Evolutionary conservation across 2,113 vertebrate species (phyloP), one percentile per base, ranked within the genome.

Genomic region (Sapayoa aenigma): DNA sequence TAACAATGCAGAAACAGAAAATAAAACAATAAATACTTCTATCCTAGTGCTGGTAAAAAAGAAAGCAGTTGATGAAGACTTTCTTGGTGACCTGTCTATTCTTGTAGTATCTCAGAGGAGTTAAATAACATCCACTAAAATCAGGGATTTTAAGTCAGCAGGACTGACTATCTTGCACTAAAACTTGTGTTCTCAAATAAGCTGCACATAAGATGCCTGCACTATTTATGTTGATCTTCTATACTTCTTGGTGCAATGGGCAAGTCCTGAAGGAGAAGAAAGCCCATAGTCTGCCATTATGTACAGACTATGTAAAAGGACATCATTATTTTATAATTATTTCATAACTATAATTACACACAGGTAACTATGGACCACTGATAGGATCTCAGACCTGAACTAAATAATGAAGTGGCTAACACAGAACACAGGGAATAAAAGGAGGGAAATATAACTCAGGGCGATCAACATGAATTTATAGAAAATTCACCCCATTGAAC

Each of bases 11-110:
- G 84, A 82, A 92, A 84, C 47, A 68, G 80, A 59, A 84, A 56
- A 55, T 7, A 78, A 92, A 92, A 91, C 94, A 91, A 96, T 96
- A 74, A 81, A 75, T 87, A 87, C 60, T 93, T 79, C 72, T 69
- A 21, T 41, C 12, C n/a, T 74, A 11, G 76, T 90, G 66, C 93
- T 81, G 49, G 72, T 60, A 75, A 82, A 53, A 88, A 84, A 66
- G 39, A 82, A 84, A 75, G 14, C 47, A 63, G 65, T 56, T 87
- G 69, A 92, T 82, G 58, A 84, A 86, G 80, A 86, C 41, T 27
- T 88, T 69, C 39, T 59, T 89, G 55, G 90, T 93, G 92, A 84
- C n/a, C 58, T 74, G 39, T 55, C 87, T 91, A 33, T 90, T 92
- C 50, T 62, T 49, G 23, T 16, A 69, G 14, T 50, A 67, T 33